Percentiles rank a stretch among this genome's conserved stretches.
Evolutionary conservation across 2,888 invertebrate species (phyloP).

Genomic region (Ormyrus nitidulus): DNA sequence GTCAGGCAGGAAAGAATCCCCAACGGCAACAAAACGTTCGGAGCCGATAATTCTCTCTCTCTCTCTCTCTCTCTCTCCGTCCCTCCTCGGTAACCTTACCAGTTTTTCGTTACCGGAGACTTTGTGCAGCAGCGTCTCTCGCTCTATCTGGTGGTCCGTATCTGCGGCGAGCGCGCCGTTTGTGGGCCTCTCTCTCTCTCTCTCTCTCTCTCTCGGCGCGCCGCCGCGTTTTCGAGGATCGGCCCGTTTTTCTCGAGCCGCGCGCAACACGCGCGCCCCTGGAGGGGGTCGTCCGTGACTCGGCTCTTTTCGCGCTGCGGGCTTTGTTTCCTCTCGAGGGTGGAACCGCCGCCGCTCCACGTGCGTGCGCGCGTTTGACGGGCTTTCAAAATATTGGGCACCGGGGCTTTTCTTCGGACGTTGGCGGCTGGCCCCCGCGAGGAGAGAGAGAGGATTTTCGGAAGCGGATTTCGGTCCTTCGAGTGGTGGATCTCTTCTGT

Average conservation of each 20-base stretch:
- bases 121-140: conserved; percentile 58
- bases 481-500: too few relatives aligned
- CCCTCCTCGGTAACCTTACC: conserved; percentile 61
- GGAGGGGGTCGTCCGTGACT: conserved; percentile 62
- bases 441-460: too few relatives aligned
- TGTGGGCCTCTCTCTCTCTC: conserved; percentile 54
- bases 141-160: conserved; percentile 66
- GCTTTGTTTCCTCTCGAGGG: neutral
- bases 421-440: too few relatives aligned
- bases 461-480: too few relatives aligned
- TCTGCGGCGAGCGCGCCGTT: conserved; percentile 49
- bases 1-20: too few relatives aligned
- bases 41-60: too few relatives aligned
- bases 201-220: conserved; percentile 21
- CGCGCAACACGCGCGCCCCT: conserved; percentile 58
- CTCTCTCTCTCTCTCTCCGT: too few relatives aligned
- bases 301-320: conserved; percentile 23
- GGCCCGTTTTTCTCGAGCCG: conserved; percentile 36
- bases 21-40: too few relatives aligned
- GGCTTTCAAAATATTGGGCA: too few relatives aligned
- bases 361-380: too few relatives aligned
- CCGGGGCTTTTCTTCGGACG: too few relatives aligned
- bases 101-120: conserved; percentile 70
- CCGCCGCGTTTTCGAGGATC: too few relatives aligned
- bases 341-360: neutral